These are phyloP conservation scores for Apostichopus californicus DNA, from an alignment of 35 echinoderm and acorn worm species.

Conservation along the genomic window DNA sequence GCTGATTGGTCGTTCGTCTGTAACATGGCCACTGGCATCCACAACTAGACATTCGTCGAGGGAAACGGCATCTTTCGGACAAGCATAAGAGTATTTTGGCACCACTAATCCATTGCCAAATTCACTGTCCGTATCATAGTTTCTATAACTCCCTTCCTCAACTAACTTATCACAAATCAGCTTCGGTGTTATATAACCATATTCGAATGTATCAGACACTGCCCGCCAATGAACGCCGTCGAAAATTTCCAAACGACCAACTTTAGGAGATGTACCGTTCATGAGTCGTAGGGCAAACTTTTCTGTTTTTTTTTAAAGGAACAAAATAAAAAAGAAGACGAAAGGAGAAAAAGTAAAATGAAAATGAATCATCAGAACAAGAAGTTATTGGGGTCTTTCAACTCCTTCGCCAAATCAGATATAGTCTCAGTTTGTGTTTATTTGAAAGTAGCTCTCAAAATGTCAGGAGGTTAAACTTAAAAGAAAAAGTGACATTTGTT, in stretches of 20 bases:
- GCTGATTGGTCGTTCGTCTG: background rate
- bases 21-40: background rate
- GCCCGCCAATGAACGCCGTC: conserved; percentile 9
- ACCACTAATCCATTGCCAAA: conserved; percentile 22
- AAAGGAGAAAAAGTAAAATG: too few relatives aligned
- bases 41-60: background rate
- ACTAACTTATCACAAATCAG: conserved; percentile 23
- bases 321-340: background rate
- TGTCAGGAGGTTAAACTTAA: too few relatives aligned
- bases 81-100: background rate
- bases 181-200: background rate
- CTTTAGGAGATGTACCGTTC: conserved; percentile 8
- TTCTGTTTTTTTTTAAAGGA: background rate
- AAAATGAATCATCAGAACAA: too few relatives aligned
- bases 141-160: conserved; percentile 14
- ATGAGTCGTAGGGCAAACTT: conserved; percentile 16
- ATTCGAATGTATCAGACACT: background rate
- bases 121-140: background rate
- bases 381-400: too few relatives aligned
- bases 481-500: too few relatives aligned
- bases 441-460: too few relatives aligned
- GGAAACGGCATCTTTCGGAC: background rate
- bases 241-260: conserved; percentile 31
- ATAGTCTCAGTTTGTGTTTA: too few relatives aligned
- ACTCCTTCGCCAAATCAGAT: too few relatives aligned